Percentiles rank a stretch among this genome's conserved stretches.
Conservation (phyloP, 2,113 vertebrate species). For the Aldabrachelys gigantea region DNA sequence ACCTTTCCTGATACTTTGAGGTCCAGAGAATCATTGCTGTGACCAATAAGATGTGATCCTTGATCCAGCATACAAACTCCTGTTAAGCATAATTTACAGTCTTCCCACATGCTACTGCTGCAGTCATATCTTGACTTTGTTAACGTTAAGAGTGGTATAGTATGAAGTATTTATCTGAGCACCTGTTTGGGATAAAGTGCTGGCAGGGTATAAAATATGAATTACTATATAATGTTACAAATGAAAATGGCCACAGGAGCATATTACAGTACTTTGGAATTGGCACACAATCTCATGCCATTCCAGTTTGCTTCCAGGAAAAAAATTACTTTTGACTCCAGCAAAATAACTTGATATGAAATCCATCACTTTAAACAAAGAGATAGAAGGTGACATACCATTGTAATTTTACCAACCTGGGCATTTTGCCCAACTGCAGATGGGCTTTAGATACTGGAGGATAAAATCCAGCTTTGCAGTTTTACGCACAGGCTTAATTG, state of each 20-base stretch:
- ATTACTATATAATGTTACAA: constrained; percentile 50
- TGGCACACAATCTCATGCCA: constrained; percentile 19
- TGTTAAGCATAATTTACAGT: neutral
- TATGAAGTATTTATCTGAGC: constrained; percentile 38
- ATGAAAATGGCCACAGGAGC: constrained; percentile 21
- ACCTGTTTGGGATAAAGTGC: constrained; percentile 55
- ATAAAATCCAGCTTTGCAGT: constrained; percentile 51
- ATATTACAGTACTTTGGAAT: constrained; percentile 2
- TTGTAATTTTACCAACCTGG: constrained; percentile 54
- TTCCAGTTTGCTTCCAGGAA: constrained; percentile 58
- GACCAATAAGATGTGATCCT: neutral
- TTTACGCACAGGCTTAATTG: constrained; percentile 35
- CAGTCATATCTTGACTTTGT: constrained; percentile 20
- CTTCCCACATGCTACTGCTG: neutral
- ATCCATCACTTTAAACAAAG: constrained; percentile 59
- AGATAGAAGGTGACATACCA: constrained; percentile 55
- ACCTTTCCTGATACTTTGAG: neutral
- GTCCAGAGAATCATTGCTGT: neutral
- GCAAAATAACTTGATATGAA: constrained; percentile 47
- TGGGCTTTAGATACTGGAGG: constrained; percentile 48
- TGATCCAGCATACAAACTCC: neutral
- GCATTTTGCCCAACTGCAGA: constrained; percentile 52
- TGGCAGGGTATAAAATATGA: constrained; percentile 18
- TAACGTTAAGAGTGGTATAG: neutral
- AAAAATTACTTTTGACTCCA: constrained; percentile 43